Base-by-base conservation (phyloP, 2,888 invertebrate species). In the Lamellibrachia columna region DNA sequence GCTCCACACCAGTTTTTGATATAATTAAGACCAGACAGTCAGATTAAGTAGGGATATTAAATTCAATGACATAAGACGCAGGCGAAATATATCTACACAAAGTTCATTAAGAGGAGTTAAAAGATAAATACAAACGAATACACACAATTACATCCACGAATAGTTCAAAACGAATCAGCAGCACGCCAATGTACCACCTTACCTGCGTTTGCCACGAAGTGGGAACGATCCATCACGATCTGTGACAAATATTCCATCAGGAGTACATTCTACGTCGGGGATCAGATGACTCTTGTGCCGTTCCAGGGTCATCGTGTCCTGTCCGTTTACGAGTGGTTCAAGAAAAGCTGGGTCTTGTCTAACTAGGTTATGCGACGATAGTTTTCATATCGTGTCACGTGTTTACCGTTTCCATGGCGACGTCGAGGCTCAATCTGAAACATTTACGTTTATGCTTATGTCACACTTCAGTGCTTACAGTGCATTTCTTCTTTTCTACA, bases 151-250 rank as follows among this genome's bases (percentile, higher is more conserved):
- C 55, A 55, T 22, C 6, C 75, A 75, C 75, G 3, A n/a, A 75
- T n/a, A 75, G 6, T 3, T 75, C n/a, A 22, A 75, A 75, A 75
- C 75, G n/a, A 75, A 75, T 7, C 8, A 8, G 15, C 15, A 58
- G 15, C 8, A 58, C 75, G 22, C 11, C 75, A 22, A 15, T 40
- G 40, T 75, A 3, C 22, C 75, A 75, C 15, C 75, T n/a, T 4
- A 75, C 91, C 11, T 22, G 91, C 90, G 53, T 53, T 91, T 91
- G 91, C 90, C 75, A 7, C 93, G 58, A n/a, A 93, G 60, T 22
- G 94, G 93, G 60, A 94, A 94, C 28, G 94, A 93, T 40, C 94
- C 94, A 11, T 93, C 93, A 2, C 60, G n/a, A 53, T 93, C 93
- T 3, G 92, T 93, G 90, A 94, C 93, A 40, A 93, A 90, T 6